Percentiles rank a stretch among this genome's conserved stretches.
phyloP scores from a whole-genome alignment of 2,113 vertebrate species.

The Oncorhynchus clarkii region DNA sequence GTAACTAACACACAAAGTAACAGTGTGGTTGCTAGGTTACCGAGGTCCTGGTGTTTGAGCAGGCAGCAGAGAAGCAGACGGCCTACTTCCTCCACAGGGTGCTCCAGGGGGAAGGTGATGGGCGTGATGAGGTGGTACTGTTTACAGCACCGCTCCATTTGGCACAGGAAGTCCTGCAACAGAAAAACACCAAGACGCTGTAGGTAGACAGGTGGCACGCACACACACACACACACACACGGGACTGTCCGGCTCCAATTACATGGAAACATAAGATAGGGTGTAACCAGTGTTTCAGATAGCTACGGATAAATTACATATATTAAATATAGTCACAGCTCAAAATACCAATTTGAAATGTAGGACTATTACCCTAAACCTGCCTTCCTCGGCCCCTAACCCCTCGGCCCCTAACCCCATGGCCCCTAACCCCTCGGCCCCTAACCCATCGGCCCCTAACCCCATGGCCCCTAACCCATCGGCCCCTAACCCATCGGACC shows the following conservation, averaged over 20 bases:
- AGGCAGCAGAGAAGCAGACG: slow-evolving; percentile 94
- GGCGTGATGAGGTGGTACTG: slow-evolving; percentile 96
- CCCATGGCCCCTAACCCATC: accelerated
- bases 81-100: slow-evolving; percentile 97
- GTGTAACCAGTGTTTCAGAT: too few species aligned
- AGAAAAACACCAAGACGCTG: not conserved
- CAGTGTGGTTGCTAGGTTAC: slow-evolving; percentile 71
- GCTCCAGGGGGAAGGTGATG: slow-evolving; percentile 93
- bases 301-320: too few species aligned
- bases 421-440: too few species aligned
- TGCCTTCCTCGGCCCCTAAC: too few species aligned
- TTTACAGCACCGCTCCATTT: slow-evolving; percentile 94
- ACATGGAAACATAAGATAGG: too few species aligned
- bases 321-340: too few species aligned
- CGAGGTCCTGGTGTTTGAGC: slow-evolving; percentile 96
- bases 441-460: too few species aligned
- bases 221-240: not conserved
- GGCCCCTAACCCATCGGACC: too few species aligned
- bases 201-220: not conserved
- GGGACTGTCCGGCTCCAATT: too few species aligned
- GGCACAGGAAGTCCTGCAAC: slow-evolving; percentile 92
- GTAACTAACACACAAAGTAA: not conserved
- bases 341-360: too few species aligned
- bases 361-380: too few species aligned
- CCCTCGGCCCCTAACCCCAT: too few species aligned